Base-by-base conservation (phyloP, 2,113 vertebrate species). In the Pavo muticus region DNA sequence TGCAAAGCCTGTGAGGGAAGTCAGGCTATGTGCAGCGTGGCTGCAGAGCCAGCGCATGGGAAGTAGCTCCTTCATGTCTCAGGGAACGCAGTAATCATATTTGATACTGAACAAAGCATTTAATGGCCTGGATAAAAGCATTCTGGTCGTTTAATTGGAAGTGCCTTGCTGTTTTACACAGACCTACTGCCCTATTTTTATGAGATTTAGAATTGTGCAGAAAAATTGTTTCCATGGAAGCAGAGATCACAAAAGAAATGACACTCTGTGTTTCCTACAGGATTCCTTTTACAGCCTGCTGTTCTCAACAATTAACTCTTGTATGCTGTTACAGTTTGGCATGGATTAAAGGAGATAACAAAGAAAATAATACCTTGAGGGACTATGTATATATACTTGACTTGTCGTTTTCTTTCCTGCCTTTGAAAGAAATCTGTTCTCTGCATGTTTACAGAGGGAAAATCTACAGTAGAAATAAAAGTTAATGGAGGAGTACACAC, bases 151-250 rank as follows among this genome's bases (percentile, higher is more conserved):
- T 95, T 95, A 93, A 97, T 96, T 90, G 79, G 90, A 90, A 95
- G 50, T 57, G 70, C 50, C 94, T 88, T 95, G 96, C 96, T 95
- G 87, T 57, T 96, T 91, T 93, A 95, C 90, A 77, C 67, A 93
- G 94, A 95, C 96, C 91, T 90, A 86, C 42, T 96, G 93, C 91
- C 94, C 95, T 93, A 86, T 71, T 94, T 97, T 91, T 89, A 91
- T 47, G 16, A 93, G 93, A 84, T 76, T 90, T 87, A 80, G 82
- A 95, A 93, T 83, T 90, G 85, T 83, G 91, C 94, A 3, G 72
- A 95, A 90, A 93, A 97, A 96, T 92, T 97, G 96, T 97, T 97
- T 95, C 96, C 95, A 96, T 96, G 95, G 96, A 95, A 97, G 96
- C 95, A 83, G 90, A 90, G 89, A 95, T 94, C 78, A 81, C 87